Evolutionary conservation across 2,797 vertebrate genomes (phyloP).

Genomic region (Iguana delicatissima): DNA sequence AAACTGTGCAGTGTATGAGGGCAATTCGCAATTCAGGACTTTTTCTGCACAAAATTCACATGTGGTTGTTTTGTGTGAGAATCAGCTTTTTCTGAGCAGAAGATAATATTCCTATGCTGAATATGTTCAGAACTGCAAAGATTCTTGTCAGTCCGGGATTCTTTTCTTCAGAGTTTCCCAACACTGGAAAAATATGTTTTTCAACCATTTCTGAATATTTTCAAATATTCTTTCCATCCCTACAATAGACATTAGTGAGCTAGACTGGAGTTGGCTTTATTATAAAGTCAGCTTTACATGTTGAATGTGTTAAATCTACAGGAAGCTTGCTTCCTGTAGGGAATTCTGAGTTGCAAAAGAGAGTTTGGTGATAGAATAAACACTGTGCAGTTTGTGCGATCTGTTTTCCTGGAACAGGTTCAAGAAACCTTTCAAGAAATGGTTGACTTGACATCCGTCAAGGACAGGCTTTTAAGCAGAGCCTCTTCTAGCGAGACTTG

Average conservation of each 20-base stretch:
- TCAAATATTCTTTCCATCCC: too few species aligned
- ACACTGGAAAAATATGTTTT: too few species aligned
- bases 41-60: too few species aligned
- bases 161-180: too few species aligned
- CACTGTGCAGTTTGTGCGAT: background rate
- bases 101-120: too few species aligned
- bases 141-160: too few species aligned
- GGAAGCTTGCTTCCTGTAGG: background rate
- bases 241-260: constrained; percentile 25
- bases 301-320: background rate
- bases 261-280: background rate
- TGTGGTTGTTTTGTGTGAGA: too few species aligned
- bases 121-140: too few species aligned
- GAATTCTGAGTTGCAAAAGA: background rate
- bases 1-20: too few species aligned
- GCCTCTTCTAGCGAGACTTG: background rate
- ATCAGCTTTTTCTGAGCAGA: too few species aligned
- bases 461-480: constrained; percentile 5
- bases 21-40: too few species aligned
- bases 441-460: constrained; percentile 7
- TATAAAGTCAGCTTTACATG: background rate
- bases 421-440: constrained; percentile 35
- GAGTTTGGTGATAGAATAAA: background rate
- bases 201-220: too few species aligned
- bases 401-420: constrained; percentile 4